Evolutionary conservation across 2,888 invertebrate species (phyloP).

Genomic region (Phortica magna): DNA sequence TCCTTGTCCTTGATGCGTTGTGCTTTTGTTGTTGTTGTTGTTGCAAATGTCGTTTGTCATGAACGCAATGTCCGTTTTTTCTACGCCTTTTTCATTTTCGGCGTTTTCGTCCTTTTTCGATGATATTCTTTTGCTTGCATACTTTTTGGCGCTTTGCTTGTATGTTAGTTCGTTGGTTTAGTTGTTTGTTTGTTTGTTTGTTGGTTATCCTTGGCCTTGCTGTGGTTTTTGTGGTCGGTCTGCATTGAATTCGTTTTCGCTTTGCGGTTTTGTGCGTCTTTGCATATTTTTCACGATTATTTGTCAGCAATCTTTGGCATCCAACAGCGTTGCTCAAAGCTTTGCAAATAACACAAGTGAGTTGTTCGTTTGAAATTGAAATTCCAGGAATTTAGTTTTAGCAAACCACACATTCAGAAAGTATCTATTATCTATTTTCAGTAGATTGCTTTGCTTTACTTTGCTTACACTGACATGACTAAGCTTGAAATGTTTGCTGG

Average conservation of each 20-base stretch:
- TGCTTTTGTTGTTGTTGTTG: background rate
- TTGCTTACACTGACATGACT: background rate
- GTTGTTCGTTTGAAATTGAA: background rate
- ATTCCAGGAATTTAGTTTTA: background rate
- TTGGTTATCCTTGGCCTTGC: background rate
- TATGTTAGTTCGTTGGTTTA: background rate
- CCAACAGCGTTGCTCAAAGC: background rate
- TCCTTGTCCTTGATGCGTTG: constrained; percentile 9
- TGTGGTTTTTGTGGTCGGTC: constrained; percentile 13
- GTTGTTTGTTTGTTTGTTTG: background rate
- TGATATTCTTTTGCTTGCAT: background rate
- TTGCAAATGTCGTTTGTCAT: background rate
- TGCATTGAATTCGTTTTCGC: background rate
- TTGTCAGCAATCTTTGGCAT: constrained; percentile 16
- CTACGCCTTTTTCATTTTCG: too few relatives aligned
- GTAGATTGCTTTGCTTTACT: background rate
- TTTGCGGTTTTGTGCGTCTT: background rate
- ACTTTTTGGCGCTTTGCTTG: background rate
- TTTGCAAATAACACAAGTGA: background rate
- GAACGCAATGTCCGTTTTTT: background rate
- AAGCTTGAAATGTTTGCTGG: too few relatives aligned
- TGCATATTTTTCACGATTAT: constrained; percentile 12
- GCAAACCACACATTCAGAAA: constrained; percentile 24
- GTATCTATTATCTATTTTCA: constrained; percentile 6
- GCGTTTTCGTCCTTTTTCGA: background rate